phyloP scores from a whole-genome alignment of 2,113 vertebrate genomes.

The Phocoena sinus region DNA sequence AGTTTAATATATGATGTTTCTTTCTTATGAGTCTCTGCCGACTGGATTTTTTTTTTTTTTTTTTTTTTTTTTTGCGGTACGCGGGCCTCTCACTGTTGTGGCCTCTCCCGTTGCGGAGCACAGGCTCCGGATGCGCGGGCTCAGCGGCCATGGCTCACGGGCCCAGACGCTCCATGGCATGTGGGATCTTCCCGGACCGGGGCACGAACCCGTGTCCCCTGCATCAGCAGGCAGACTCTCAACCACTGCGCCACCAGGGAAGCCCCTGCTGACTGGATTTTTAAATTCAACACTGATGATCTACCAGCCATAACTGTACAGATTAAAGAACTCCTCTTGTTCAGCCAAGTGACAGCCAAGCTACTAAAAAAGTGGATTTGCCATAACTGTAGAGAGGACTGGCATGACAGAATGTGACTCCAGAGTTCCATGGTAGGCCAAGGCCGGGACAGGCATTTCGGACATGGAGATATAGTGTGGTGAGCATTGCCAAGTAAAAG shows the following conservation, averaged over 20 bases:
- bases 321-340: background rate
- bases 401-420: too few species aligned
- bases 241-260: too few species aligned
- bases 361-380: background rate
- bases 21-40: background rate
- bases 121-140: too few species aligned
- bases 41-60: background rate
- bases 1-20: background rate
- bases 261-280: background rate
- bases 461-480: fast-evolving
- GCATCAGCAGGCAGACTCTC: too few species aligned
- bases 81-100: too few species aligned
- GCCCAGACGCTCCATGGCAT: too few species aligned
- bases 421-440: fast-evolving
- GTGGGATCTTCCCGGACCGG: too few species aligned
- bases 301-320: background rate
- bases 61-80: too few species aligned
- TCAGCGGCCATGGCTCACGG: too few species aligned
- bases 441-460: background rate
- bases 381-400: background rate
- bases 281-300: background rate
- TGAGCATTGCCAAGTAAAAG: background rate
- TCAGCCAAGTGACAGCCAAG: background rate
- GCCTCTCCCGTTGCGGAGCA: too few species aligned
- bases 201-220: too few species aligned